Conservation (phyloP, 2,797 vertebrate genomes). For the Bovichtus diacanthus region DNA sequence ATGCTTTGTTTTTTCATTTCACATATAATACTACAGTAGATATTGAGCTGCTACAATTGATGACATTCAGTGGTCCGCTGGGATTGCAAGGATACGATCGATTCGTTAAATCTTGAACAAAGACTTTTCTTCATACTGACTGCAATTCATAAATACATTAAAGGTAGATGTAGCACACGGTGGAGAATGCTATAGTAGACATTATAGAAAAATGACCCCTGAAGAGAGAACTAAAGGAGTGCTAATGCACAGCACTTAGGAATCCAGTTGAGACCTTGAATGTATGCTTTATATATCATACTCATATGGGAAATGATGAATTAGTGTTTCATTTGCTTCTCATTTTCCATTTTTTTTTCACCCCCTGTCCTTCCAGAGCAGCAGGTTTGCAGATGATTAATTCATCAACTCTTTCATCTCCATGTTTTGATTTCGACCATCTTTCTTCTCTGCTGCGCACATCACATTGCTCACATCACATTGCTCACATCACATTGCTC, state of each 20-base stretch:
- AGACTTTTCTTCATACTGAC: background rate
- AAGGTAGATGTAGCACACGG: background rate
- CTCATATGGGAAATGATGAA: background rate
- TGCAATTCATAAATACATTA: background rate
- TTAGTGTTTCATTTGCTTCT: background rate
- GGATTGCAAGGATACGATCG: background rate
- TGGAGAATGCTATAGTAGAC: background rate
- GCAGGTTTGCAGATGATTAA: slow-evolving; percentile 4
- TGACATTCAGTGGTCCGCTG: background rate
- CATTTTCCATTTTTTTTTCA: slow-evolving; percentile 17
- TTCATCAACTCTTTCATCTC: slow-evolving; percentile 24
- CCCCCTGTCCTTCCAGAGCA: background rate
- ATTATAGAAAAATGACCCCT: background rate
- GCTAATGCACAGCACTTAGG: background rate
- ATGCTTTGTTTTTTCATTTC: background rate
- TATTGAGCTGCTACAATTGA: background rate
- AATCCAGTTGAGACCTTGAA: background rate
- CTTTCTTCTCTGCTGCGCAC: background rate
- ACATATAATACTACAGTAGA: background rate
- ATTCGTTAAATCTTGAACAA: background rate
- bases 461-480: slow-evolving; percentile 1
- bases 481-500: slow-evolving; percentile 1
- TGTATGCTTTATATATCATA: background rate
- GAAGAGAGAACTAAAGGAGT: background rate
- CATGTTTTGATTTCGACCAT: slow-evolving; percentile 27